phyloP scores from a whole-genome alignment of 2,113 vertebrate genomes.

The Etheostoma cragini region DNA sequence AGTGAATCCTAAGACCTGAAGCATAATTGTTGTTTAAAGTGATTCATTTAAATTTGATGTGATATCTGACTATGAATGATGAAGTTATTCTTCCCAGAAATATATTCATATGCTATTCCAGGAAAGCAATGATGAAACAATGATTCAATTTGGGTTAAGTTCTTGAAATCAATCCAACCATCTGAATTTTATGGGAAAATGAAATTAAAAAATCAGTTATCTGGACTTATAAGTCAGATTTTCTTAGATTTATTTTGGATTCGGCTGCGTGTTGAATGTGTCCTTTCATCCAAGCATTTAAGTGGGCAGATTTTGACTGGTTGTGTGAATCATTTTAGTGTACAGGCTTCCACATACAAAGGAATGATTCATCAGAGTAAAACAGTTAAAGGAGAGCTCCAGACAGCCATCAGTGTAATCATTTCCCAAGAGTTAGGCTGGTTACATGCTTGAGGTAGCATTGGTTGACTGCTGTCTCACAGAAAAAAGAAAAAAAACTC shows the following conservation, averaged over 20 bases:
- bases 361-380: neutral
- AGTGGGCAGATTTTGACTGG: neutral
- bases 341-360: conserved; percentile 12
- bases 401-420: conserved; percentile 32
- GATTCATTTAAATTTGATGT: conserved; percentile 6
- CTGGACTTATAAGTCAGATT: neutral
- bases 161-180: conserved; percentile 15
- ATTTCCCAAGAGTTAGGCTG: conserved; percentile 42
- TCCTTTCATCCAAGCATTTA: conserved; percentile 3
- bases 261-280: neutral
- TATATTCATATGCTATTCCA: conserved; percentile 6
- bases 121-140: conserved; percentile 38
- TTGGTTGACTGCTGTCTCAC: conserved; percentile 19
- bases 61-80: neutral
- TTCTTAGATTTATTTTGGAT: conserved; percentile 34
- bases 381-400: neutral
- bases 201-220: neutral
- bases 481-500: conserved; percentile 19
- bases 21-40: neutral
- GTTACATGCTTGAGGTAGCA: conserved; percentile 42
- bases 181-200: conserved; percentile 16
- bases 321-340: conserved; percentile 6
- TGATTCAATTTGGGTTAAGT: conserved; percentile 9
- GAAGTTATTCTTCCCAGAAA: conserved; percentile 7
- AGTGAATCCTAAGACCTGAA: neutral